Evolutionary conservation across 2,797 vertebrate species (phyloP).

Genomic region (Pipistrellus kuhlii): DNA sequence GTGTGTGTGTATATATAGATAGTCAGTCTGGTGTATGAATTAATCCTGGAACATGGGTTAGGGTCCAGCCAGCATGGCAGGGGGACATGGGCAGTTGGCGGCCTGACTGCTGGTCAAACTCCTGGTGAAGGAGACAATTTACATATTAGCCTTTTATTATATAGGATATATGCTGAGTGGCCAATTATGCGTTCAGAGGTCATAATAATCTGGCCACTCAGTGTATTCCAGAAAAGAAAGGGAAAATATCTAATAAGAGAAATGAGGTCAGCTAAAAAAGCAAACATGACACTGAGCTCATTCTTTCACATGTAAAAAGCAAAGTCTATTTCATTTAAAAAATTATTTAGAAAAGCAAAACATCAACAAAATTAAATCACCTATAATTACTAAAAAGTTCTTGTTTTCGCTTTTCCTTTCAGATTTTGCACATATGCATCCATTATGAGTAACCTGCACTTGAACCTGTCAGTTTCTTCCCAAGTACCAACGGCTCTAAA

Average conservation of each 20-base stretch:
- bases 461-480: neutral
- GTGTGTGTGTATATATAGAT: no score
- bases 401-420: neutral
- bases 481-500: neutral
- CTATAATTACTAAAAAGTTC: neutral
- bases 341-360: constrained; percentile 12
- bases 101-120: no score
- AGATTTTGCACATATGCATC: neutral
- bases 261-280: neutral
- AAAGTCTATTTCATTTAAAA: neutral
- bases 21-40: no score
- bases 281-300: neutral
- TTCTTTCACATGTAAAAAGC: constrained; percentile 31
- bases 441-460: neutral
- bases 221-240: neutral
- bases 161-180: no score
- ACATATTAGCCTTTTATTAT: no score
- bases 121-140: no score
- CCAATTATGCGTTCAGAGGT: no score
- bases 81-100: no score
- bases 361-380: neutral
- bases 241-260: constrained; percentile 9
- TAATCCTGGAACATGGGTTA: no score
- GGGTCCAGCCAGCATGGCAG: no score
- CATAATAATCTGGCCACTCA: no score